phyloP scores from a whole-genome alignment of 2,888 invertebrate genomes.

The Marronus borbonicus region DNA sequence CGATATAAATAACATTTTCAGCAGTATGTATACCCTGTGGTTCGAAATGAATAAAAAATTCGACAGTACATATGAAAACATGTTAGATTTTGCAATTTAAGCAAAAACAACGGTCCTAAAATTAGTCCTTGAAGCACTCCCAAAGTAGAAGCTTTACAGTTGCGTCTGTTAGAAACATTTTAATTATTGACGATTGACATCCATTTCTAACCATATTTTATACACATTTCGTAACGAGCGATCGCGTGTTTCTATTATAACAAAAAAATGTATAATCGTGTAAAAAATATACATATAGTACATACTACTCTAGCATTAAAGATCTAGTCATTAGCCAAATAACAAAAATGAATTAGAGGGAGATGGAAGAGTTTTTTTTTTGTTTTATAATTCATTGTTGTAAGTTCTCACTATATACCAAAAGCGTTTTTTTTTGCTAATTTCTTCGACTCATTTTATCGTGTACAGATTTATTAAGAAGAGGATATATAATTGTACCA shows the following conservation, averaged over 20 bases:
- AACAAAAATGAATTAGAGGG: slow-evolving; percentile 52
- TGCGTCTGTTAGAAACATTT: too few relatives aligned
- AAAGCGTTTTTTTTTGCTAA: slow-evolving; percentile 14
- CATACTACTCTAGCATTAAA: slow-evolving; percentile 56
- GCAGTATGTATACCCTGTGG: too few relatives aligned
- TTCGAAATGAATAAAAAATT: too few relatives aligned
- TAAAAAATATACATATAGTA: slow-evolving; percentile 17
- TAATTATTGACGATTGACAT: too few relatives aligned
- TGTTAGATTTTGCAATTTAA: too few relatives aligned
- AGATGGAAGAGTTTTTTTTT: background rate
- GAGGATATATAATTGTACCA: background rate
- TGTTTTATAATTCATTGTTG: background rate
- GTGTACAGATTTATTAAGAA: background rate
- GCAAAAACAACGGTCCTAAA: too few relatives aligned
- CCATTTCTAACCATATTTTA: too few relatives aligned
- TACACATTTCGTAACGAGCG: background rate
- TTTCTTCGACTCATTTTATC: background rate
- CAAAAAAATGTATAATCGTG: slow-evolving; percentile 30
- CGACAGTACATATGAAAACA: too few relatives aligned
- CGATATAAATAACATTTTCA: too few relatives aligned
- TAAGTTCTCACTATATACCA: slow-evolving; percentile 1
- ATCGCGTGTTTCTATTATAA: background rate
- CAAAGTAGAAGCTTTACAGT: too few relatives aligned
- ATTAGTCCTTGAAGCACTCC: too few relatives aligned
- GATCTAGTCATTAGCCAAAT: slow-evolving; percentile 70